A percentile compares a stretch with the other conserved stretches of the same genome.
phyloP scores from a whole-genome alignment of 2,797 vertebrate species.

The Notolepis coatsorum region DNA sequence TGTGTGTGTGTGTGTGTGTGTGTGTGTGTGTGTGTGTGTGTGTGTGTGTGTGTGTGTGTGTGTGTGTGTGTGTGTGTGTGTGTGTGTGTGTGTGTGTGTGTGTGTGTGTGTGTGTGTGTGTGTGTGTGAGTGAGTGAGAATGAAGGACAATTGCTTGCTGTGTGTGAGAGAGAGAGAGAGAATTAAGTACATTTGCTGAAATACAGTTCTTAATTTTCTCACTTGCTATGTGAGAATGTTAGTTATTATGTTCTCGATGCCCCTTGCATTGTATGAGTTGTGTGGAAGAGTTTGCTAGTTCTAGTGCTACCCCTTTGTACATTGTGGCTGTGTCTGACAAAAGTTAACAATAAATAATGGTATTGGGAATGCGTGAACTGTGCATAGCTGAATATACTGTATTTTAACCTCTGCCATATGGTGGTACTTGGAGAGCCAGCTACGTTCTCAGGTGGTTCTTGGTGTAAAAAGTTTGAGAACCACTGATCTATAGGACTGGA shows the following conservation, averaged over 20 bases:
- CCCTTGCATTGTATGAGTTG: neutral
- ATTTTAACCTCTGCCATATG: no score
- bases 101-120: neutral
- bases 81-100: neutral
- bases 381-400: no score
- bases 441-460: no score
- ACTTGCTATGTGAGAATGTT: neutral
- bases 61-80: slow-evolving; percentile 3
- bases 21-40: no score
- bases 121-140: neutral
- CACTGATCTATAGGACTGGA: no score
- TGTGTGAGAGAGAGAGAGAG: neutral
- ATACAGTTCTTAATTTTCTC: neutral
- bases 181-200: neutral
- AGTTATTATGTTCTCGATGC: neutral
- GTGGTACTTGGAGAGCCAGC: no score
- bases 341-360: no score
- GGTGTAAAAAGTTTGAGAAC: no score
- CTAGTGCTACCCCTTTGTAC: no score
- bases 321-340: no score
- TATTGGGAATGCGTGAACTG: no score
- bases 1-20: slow-evolving; percentile 1
- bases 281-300: no score
- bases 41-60: neutral
- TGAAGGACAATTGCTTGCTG: neutral